Percentiles rank a stretch among this genome's conserved stretches.
Evolutionary conservation across 1,140 invertebrate genomes (phyloP).

Genomic region (Venturia canescens): DNA sequence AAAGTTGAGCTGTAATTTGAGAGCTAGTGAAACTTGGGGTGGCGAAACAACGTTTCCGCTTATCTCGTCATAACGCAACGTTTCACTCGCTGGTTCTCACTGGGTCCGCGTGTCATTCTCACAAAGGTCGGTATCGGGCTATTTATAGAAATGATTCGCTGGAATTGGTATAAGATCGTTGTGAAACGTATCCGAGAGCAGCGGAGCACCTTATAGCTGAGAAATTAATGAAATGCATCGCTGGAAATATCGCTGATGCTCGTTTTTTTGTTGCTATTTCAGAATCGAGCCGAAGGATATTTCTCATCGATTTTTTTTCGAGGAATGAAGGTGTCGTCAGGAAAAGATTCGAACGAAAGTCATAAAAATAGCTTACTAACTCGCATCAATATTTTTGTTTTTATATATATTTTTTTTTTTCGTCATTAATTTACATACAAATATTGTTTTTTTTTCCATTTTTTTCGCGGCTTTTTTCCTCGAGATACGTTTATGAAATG

Average conservation of each 20-base stretch:
- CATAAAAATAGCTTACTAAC: not conserved
- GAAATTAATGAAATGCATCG: not conserved
- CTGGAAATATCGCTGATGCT: not conserved
- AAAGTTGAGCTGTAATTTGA: not conserved
- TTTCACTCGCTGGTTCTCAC: not conserved
- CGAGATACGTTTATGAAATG: constrained; percentile 69
- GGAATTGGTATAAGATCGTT: not conserved
- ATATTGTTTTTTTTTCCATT: constrained; percentile 58
- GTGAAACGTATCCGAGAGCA: not conserved
- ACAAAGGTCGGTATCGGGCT: constrained; percentile 2
- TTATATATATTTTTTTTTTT: constrained; percentile 66
- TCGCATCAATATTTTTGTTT: constrained; percentile 1
- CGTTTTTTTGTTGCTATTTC: not conserved
- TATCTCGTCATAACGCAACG: not conserved
- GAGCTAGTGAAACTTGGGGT: no score
- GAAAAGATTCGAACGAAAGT: no score
- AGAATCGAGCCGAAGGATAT: not conserved
- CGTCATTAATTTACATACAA: constrained; percentile 75
- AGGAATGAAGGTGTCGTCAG: no score
- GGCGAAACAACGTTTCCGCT: not conserved
- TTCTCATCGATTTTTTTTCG: not conserved
- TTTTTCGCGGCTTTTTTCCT: constrained; percentile 46
- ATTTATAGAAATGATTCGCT: constrained; percentile 16
- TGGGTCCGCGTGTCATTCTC: not conserved
- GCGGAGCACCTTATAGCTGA: constrained; percentile 1